Evolutionary conservation across 2,113 vertebrate genomes (phyloP).

Genomic region (Atractosteus spatula): DNA sequence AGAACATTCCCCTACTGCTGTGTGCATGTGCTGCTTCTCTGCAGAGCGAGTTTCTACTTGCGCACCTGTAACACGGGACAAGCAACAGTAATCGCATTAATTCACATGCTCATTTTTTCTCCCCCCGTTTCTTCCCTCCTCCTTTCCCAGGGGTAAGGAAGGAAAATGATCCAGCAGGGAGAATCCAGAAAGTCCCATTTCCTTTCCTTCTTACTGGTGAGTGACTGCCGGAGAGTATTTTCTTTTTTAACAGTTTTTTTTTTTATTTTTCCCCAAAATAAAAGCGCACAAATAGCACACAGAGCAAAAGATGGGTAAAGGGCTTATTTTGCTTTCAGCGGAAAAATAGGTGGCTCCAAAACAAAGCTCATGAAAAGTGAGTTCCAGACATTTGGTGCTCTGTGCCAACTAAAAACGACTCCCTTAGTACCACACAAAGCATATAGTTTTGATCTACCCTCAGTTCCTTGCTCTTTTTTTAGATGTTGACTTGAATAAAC

Average conservation of each 20-base stretch:
- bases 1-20: not conserved
- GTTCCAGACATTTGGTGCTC: conserved; percentile 27
- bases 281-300: no score
- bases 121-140: conserved; percentile 41
- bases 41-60: conserved; percentile 10
- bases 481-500: conserved; percentile 23
- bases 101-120: conserved; percentile 31
- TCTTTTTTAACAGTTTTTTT: not conserved
- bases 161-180: conserved; percentile 71
- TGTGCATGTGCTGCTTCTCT: not conserved
- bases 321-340: not conserved
- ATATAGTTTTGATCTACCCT: not conserved
- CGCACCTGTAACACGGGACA: conserved; percentile 25
- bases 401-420: conserved; percentile 31
- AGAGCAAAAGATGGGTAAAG: no score
- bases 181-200: conserved; percentile 63
- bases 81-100: conserved; percentile 32
- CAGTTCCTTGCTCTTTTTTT: conserved; percentile 9
- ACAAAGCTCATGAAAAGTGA: not conserved
- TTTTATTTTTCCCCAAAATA: no score
- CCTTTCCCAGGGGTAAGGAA: conserved; percentile 62
- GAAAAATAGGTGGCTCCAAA: not conserved
- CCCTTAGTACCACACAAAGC: conserved; percentile 27
- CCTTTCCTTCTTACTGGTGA: conserved; percentile 82
- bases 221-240: conserved; percentile 35